Evolutionary conservation across 92 coral and sea anemone species (phyloP).

Genomic region (Muricea muricata): DNA sequence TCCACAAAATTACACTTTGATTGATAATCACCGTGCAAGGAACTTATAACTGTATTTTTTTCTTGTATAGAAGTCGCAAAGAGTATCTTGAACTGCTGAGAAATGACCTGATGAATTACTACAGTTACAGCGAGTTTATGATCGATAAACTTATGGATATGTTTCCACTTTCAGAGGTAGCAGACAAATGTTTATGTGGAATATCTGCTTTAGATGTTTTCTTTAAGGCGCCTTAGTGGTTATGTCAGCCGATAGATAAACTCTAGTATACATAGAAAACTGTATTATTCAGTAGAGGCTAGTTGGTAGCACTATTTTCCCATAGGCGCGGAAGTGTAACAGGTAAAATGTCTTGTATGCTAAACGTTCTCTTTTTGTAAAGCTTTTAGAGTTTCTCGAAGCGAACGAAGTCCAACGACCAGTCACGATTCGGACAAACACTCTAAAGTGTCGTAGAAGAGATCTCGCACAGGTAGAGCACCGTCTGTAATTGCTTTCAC

Average conservation of each 20-base stretch:
- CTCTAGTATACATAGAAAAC: too few species aligned
- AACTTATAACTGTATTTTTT: too few species aligned
- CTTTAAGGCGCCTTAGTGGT: too few species aligned
- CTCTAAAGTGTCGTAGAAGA: slow-evolving; percentile 87
- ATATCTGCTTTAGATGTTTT: too few species aligned
- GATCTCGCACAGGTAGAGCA: slow-evolving; percentile 87
- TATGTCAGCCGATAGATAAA: too few species aligned
- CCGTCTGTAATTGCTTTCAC: too few species aligned
- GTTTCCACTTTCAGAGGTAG: slow-evolving; percentile 93
- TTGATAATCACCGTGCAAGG: too few species aligned
- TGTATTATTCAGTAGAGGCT: background rate
- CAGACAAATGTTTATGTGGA: too few species aligned
- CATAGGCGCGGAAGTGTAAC: background rate
- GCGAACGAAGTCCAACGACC: slow-evolving; percentile 98
- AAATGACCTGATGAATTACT: slow-evolving; percentile 84
- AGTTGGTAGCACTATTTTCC: background rate
- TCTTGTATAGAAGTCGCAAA: slow-evolving; percentile 71
- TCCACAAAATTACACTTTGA: too few species aligned
- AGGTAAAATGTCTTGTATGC: background rate
- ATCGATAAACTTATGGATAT: slow-evolving; percentile 89
- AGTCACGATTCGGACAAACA: slow-evolving; percentile 90
- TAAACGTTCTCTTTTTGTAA: too few species aligned
- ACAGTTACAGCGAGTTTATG: slow-evolving; percentile 90
- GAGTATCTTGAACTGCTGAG: slow-evolving; percentile 82
- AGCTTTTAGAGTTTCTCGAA: slow-evolving; percentile 91